Percentiles rank a stretch among this genome's conserved stretches.
Conservation (phyloP, 2,113 vertebrate genomes). For the Heterochromis multidens region DNA sequence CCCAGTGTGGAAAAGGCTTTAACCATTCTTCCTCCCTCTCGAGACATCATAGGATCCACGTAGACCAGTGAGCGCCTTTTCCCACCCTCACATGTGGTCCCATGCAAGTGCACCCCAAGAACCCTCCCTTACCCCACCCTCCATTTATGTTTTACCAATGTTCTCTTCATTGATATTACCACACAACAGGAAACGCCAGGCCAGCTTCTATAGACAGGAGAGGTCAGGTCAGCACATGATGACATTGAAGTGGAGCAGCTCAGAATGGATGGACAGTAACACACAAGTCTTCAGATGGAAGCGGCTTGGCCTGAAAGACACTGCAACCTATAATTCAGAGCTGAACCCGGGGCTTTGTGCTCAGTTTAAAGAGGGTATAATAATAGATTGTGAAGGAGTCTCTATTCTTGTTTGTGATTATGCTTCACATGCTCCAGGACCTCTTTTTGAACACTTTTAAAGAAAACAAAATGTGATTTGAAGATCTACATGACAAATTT, state of each 20-base stretch:
- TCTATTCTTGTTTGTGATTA: slow-evolving; percentile 48
- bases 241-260: slow-evolving; percentile 26
- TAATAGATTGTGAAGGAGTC: slow-evolving; percentile 41
- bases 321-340: slow-evolving; percentile 44
- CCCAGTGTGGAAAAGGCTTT: slow-evolving; percentile 81
- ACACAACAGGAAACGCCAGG: slow-evolving; percentile 27
- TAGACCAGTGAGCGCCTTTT: slow-evolving; percentile 61
- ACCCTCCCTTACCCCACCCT: neutral
- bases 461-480: slow-evolving; percentile 34
- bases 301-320: slow-evolving; percentile 30
- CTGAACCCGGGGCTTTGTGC: slow-evolving; percentile 20
- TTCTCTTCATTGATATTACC: slow-evolving; percentile 19
- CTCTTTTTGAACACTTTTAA: slow-evolving; percentile 66
- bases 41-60: slow-evolving; percentile 78
- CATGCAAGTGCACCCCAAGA: neutral
- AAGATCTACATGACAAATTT: slow-evolving; percentile 46
- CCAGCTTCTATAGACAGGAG: slow-evolving; percentile 20
- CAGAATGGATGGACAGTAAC: slow-evolving; percentile 22
- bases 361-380: slow-evolving; percentile 39
- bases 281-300: slow-evolving; percentile 21
- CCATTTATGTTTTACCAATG: slow-evolving; percentile 25
- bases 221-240: slow-evolving; percentile 20
- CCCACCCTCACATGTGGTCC: neutral
- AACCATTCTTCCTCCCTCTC: slow-evolving; percentile 81
- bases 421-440: slow-evolving; percentile 52